Conservation (phyloP, 2,797 vertebrate genomes). For the Sitta carolinensis region DNA sequence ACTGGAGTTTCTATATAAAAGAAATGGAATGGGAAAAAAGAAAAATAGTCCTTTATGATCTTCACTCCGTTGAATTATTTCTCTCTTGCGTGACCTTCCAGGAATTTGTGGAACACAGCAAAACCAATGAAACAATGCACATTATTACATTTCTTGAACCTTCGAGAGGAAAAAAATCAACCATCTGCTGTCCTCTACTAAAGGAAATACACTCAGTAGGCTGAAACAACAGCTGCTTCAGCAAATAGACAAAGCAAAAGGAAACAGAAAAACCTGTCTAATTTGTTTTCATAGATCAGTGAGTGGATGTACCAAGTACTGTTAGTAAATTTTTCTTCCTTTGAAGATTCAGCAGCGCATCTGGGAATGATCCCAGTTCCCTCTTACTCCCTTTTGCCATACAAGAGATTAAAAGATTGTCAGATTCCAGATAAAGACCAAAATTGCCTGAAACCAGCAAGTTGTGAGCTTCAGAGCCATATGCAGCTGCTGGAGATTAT, state of each 20-base stretch:
- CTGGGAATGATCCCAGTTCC: background rate
- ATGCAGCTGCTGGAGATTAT: background rate
- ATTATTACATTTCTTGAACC: constrained; percentile 20
- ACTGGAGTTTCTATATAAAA: background rate
- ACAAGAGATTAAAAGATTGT: background rate
- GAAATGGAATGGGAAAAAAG: background rate
- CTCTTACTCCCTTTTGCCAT: background rate
- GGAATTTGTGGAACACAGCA: background rate
- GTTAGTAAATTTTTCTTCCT: background rate
- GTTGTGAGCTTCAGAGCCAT: background rate
- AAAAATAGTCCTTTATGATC: background rate
- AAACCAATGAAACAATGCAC: background rate
- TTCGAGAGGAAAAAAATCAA: background rate
- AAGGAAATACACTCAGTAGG: background rate
- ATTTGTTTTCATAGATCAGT: background rate
- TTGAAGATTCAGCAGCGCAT: background rate
- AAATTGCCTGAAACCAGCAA: background rate
- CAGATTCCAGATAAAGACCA: background rate
- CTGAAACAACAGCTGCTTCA: constrained; percentile 26
- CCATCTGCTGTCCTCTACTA: background rate
- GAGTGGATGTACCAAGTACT: background rate
- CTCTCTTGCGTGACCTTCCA: background rate
- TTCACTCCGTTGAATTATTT: background rate
- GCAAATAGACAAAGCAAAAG: background rate
- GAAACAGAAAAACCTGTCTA: background rate